phyloP scores from a whole-genome alignment of 2,113 vertebrate genomes.

The Seriola quinqueradiata region DNA sequence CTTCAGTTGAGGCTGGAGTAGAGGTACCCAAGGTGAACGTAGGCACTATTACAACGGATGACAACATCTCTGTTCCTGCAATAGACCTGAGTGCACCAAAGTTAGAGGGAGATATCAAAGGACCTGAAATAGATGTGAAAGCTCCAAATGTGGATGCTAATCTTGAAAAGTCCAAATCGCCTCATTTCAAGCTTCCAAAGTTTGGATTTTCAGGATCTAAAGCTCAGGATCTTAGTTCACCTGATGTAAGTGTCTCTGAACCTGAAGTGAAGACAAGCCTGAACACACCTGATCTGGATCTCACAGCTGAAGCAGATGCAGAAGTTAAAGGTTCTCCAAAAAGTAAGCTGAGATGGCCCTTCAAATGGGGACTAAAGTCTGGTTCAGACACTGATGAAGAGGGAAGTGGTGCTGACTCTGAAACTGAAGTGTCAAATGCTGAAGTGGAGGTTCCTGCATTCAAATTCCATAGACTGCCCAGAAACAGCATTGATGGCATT shows the following conservation, averaged over 20 bases:
- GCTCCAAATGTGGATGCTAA: slow-evolving; percentile 59
- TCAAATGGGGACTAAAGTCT: slow-evolving; percentile 62
- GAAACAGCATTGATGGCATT: slow-evolving; percentile 30
- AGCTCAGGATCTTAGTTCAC: not conserved
- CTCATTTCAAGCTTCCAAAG: slow-evolving; percentile 66
- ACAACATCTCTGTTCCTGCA: slow-evolving; percentile 47
- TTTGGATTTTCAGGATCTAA: slow-evolving; percentile 42
- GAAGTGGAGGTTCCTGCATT: slow-evolving; percentile 73
- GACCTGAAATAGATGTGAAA: slow-evolving; percentile 55
- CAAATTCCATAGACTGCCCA: slow-evolving; percentile 76
- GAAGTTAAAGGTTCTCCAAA: slow-evolving; percentile 58
- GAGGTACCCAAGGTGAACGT: slow-evolving; percentile 57
- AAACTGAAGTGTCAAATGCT: slow-evolving; percentile 24
- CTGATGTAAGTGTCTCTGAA: slow-evolving; percentile 39
- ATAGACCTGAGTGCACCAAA: slow-evolving; percentile 54
- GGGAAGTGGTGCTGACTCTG: slow-evolving; percentile 18
- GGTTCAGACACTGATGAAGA: slow-evolving; percentile 44
- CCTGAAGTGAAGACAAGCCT: slow-evolving; percentile 46
- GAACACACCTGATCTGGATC: slow-evolving; percentile 19
- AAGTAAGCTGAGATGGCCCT: slow-evolving; percentile 69
- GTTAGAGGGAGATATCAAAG: slow-evolving; percentile 46
- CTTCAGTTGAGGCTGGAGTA: slow-evolving; percentile 52
- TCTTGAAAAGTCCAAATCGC: slow-evolving; percentile 63
- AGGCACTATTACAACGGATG: slow-evolving; percentile 11
- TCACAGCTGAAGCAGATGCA: slow-evolving; percentile 40